phyloP scores from a whole-genome alignment of 2,797 vertebrate species.

The Sorex maritimensis region DNA sequence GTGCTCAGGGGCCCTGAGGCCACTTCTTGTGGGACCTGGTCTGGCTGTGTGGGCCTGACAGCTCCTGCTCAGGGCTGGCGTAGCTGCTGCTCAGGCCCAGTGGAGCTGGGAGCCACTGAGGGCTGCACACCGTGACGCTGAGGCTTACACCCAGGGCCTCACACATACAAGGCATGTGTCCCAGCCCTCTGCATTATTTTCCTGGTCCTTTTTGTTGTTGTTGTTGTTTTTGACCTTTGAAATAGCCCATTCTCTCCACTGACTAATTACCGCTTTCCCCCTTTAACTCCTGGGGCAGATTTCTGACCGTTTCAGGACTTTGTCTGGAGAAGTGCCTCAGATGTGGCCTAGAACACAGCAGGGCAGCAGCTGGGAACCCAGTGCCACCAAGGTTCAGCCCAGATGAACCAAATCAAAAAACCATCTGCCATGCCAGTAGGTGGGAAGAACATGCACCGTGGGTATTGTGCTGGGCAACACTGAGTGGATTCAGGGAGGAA shows the following conservation, averaged over 20 bases:
- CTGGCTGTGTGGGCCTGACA: no score
- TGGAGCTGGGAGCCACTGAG: no score
- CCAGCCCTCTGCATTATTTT: no score
- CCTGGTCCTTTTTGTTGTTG: no score
- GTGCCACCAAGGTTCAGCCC: background rate
- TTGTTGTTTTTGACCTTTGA: slow-evolving; percentile 14
- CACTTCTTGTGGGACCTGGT: no score
- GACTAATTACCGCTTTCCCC: background rate
- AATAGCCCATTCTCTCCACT: background rate
- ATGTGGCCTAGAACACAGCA: background rate
- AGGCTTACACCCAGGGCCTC: no score
- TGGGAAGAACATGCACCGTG: background rate
- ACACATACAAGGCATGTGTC: no score
- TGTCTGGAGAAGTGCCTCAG: background rate
- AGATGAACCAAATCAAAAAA: background rate
- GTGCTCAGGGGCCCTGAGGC: no score
- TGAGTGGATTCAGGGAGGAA: background rate
- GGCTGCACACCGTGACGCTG: no score
- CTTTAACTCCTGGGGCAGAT: background rate
- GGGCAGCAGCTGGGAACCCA: background rate
- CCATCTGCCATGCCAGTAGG: background rate
- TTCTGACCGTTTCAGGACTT: background rate
- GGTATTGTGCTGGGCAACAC: background rate
- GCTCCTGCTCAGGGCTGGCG: no score
- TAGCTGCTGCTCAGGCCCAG: no score